Conservation (phyloP, 1,140 invertebrate species). For the Bombus confusus region DNA sequence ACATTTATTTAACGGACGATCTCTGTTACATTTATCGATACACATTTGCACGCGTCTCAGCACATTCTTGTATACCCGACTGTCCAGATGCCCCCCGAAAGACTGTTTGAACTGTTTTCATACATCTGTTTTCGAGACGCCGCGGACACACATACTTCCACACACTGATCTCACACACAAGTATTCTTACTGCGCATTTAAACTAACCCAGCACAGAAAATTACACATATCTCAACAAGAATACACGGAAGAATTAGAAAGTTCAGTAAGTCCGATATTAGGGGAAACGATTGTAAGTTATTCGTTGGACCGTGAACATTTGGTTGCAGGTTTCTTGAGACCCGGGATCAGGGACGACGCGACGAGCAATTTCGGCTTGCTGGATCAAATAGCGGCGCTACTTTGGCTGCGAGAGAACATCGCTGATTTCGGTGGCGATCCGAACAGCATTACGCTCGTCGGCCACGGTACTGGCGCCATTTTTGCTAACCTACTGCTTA, state of each 20-base stretch:
- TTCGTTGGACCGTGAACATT: neutral
- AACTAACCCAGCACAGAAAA: no score
- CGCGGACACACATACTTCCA: no score
- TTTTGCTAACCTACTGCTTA: conserved; percentile 93
- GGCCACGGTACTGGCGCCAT: conserved; percentile 97
- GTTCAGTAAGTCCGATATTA: neutral
- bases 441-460: conserved; percentile 92
- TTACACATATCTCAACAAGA: no score
- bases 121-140: no score
- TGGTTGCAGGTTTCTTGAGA: conserved; percentile 88
- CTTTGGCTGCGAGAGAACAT: conserved; percentile 95
- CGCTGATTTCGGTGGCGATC: conserved; percentile 93
- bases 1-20: no score
- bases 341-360: conserved; percentile 87
- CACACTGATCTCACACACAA: no score
- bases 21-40: no score
- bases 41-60: no score
- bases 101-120: no score
- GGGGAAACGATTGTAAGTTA: neutral
- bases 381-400: conserved; percentile 94
- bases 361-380: conserved; percentile 92
- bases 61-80: no score
- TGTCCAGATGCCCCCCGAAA: no score
- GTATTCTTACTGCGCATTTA: no score
- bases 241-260: neutral